Evolutionary conservation across 2,888 invertebrate genomes (phyloP).

Genomic region (Mythimna vitellina): DNA sequence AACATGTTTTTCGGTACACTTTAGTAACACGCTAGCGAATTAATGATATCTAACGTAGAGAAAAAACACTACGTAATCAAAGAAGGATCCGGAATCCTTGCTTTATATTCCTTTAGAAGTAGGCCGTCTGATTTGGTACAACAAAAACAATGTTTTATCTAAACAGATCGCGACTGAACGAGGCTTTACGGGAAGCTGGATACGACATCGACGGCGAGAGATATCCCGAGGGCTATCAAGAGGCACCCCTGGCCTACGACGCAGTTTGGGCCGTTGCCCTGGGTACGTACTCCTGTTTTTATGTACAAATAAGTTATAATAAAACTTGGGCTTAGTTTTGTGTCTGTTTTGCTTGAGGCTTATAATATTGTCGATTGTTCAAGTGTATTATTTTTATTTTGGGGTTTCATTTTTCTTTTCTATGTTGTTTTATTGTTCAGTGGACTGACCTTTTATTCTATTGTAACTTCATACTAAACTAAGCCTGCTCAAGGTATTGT

Average conservation of each 20-base stretch:
- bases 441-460: too few relatives aligned
- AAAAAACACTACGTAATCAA: constrained; percentile 42
- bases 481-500: too few relatives aligned
- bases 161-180: constrained; percentile 94
- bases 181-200: constrained; percentile 94
- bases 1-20: background rate
- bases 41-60: constrained; percentile 30
- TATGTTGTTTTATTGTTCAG: background rate
- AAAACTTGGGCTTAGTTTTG: constrained; percentile 37
- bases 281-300: constrained; percentile 88
- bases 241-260: constrained; percentile 99
- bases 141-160: constrained; percentile 70
- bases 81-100: constrained; percentile 41
- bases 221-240: constrained; percentile 98
- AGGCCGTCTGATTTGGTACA: constrained; percentile 55
- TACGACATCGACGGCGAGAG: constrained; percentile 96
- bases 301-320: constrained; percentile 49
- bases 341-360: constrained; percentile 11
- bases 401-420: background rate
- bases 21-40: constrained; percentile 17
- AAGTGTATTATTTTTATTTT: background rate
- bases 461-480: too few relatives aligned
- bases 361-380: constrained; percentile 14
- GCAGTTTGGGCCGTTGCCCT: constrained; percentile 99
- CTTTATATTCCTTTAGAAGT: constrained; percentile 48